Base-by-base conservation (phyloP, 2,113 vertebrate species). In the Mobula hypostoma region DNA sequence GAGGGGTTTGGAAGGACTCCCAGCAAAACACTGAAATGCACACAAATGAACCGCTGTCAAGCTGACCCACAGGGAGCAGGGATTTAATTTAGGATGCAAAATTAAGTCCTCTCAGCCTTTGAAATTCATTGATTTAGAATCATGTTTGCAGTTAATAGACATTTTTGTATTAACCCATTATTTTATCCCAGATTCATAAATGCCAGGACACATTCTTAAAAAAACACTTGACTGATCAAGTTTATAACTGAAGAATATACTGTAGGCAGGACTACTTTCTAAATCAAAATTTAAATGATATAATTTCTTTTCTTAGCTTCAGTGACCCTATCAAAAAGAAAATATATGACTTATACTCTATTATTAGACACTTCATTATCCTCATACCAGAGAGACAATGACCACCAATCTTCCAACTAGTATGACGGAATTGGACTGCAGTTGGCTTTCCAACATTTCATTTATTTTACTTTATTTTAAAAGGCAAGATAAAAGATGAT, bases 21-120 rank as follows among this genome's bases (percentile, higher is more conserved):
- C 82, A 85, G 82, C 61, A n/a, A 14, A 66, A 66, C 61, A 68
- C 83, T 29, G 11, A 63, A 90, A 66, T n/a, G 66, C 29, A 90
- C n/a, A 36, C 85, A 90, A 90, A 90, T 90, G 63, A 66, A 68
- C 32, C 40, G 61, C 32, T 90, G 58, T 66, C 85, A 90, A 90
- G 85, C 61, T 90, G 29, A 32, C 66, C 61, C 85, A 32, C 29
- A 32, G 85, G 61, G 61, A 90, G 12, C 61, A 68, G 29, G 32
- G 61, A 90, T 90, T 66, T 68, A 90, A 90, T 66, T 66, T 66
- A n/a, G 61, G 15, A 90, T 90, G 85, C 17, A 32, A 68, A 88
- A 90, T 12, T 36, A 61, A 66, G 85, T 66, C 61, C 58, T 90
- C n/a, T 90, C 66, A 61, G 32, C 85, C 61, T 90, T 68, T 90